Evolutionary conservation across 64 coral and sea anemone genomes (phyloP).

Genomic region (Stylophora pistillata): DNA sequence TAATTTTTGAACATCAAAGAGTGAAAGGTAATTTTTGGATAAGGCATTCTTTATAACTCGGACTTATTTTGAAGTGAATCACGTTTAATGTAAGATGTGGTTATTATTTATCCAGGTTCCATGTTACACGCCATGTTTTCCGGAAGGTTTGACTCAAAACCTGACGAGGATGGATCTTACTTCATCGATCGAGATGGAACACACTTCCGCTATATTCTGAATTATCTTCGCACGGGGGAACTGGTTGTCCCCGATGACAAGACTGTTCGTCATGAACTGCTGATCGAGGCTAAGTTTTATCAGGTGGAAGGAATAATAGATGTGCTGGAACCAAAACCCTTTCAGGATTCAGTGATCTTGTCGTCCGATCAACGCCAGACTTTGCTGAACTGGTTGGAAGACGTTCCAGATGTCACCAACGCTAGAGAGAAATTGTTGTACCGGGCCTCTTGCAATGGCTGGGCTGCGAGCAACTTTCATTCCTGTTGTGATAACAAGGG

Average conservation of each 20-base stretch:
- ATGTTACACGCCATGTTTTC: constrained; percentile 7
- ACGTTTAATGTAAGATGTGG: too few relatives aligned
- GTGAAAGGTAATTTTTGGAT: too few relatives aligned
- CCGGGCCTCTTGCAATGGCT: background rate
- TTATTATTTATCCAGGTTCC: background rate
- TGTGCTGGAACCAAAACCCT: background rate
- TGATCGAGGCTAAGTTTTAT: constrained; percentile 33
- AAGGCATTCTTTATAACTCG: too few relatives aligned
- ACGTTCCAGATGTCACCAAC: background rate
- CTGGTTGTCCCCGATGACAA: constrained; percentile 6
- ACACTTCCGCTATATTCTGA: constrained; percentile 44
- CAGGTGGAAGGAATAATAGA: constrained; percentile 10
- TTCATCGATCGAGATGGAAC: constrained; percentile 24
- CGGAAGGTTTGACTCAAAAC: background rate
- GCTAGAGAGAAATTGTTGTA: background rate
- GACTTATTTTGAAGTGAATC: too few relatives aligned
- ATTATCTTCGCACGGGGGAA: constrained; percentile 40
- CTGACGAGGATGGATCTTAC: background rate
- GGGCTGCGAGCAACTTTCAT: background rate
- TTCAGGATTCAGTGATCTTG: background rate
- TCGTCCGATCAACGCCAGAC: background rate
- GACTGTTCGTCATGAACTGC: background rate
- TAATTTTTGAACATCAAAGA: too few relatives aligned
- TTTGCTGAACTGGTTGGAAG: background rate
- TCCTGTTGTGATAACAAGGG: constrained; percentile 1